phyloP scores from a whole-genome alignment of 2,888 invertebrate species.

The Cantharis nigra region DNA sequence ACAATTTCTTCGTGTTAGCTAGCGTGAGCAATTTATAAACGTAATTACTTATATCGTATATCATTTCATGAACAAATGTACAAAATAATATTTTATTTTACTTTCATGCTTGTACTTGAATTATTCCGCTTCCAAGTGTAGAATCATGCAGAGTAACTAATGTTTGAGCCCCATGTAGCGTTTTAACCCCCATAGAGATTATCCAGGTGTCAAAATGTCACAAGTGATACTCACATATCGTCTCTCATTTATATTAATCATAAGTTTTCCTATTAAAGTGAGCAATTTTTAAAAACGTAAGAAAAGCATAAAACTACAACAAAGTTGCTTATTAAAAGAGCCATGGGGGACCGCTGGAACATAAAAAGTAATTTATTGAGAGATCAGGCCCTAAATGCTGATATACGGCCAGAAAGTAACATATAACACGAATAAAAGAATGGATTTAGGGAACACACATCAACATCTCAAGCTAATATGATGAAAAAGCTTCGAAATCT shows the following conservation, averaged over 20 bases:
- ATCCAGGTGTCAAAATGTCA: constrained; percentile 28
- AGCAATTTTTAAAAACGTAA: neutral
- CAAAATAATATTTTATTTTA: constrained; percentile 26
- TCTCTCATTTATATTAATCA: constrained; percentile 12
- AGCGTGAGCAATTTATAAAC: constrained; percentile 26
- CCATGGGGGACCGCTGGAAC: neutral
- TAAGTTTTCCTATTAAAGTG: neutral
- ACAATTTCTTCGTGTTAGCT: neutral
- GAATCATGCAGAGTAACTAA: constrained; percentile 32
- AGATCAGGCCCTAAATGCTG: neutral
- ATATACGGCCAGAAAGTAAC: neutral
- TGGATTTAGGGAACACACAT: neutral
- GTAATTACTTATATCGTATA: constrained; percentile 27
- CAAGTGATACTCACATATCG: constrained; percentile 17
- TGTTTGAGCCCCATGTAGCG: constrained; percentile 29
- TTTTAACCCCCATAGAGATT: constrained; percentile 29
- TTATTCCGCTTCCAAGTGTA: constrained; percentile 29
- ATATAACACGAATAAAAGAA: neutral
- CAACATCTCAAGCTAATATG: neutral
- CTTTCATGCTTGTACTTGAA: constrained; percentile 20
- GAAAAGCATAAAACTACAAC: neutral
- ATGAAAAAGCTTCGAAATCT: neutral
- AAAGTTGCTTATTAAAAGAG: neutral
- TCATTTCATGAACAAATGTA: constrained; percentile 25
- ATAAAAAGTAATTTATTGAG: neutral